Evolutionary conservation across 2,113 vertebrate species (phyloP).

Genomic region (Crocuta crocuta): DNA sequence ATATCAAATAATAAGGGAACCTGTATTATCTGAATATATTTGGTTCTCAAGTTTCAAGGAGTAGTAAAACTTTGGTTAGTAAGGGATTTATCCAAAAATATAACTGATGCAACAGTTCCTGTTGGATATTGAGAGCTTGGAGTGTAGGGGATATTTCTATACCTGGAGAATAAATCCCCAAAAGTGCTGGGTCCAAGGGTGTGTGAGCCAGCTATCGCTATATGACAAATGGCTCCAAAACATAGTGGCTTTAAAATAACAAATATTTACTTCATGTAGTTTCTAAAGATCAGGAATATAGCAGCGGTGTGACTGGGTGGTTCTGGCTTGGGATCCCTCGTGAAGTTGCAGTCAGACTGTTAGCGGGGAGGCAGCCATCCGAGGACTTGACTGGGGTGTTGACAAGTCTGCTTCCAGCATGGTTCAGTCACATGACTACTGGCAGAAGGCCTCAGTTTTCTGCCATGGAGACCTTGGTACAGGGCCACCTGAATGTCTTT

Average conservation of each 20-base stretch:
- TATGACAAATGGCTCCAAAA: background rate
- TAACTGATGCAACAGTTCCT: background rate
- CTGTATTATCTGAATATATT: slow-evolving; percentile 34
- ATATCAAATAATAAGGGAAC: background rate
- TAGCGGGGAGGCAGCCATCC: background rate
- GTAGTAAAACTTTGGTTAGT: slow-evolving; percentile 4
- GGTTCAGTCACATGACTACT: background rate
- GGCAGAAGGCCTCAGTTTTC: background rate
- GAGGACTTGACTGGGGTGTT: background rate
- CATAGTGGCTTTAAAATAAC: slow-evolving; percentile 1
- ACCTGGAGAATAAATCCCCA: background rate
- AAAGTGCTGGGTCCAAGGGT: background rate
- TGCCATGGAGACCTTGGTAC: background rate
- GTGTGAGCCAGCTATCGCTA: background rate
- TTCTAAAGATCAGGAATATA: background rate
- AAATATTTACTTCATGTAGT: background rate
- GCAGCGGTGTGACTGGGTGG: background rate
- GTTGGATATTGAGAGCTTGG: background rate
- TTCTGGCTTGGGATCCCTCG: background rate
- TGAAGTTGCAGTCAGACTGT: background rate
- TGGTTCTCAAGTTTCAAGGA: slow-evolving; percentile 27
- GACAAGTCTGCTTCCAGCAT: background rate
- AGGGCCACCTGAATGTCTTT: background rate
- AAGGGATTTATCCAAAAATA: background rate
- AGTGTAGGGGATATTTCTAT: background rate